Conservation (phyloP, 2,113 vertebrate species). For the Atrichornis clamosus region DNA sequence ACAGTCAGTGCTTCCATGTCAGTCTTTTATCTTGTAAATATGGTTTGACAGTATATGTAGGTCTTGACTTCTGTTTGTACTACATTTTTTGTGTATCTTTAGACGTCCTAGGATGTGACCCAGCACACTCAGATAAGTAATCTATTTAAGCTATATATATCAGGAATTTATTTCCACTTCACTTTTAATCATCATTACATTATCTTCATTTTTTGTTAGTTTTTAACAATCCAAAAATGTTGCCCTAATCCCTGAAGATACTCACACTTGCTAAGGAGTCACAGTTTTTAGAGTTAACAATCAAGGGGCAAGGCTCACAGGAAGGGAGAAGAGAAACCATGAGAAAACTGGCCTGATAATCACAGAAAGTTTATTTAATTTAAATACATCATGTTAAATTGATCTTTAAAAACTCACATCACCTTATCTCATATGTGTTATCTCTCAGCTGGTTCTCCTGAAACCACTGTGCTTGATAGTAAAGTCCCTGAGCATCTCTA, state of each 20-base stretch:
- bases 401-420: background rate
- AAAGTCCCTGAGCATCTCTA: background rate
- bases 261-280: background rate
- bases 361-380: background rate
- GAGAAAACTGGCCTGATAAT: background rate
- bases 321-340: background rate
- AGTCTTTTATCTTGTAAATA: background rate
- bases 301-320: background rate
- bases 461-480: background rate
- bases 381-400: background rate
- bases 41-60: background rate
- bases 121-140: background rate
- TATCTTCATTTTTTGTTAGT: background rate
- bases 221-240: background rate
- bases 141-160: background rate
- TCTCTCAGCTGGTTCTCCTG: background rate
- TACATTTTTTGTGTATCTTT: background rate
- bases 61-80: background rate
- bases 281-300: background rate
- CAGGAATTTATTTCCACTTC: background rate
- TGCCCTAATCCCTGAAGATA: background rate
- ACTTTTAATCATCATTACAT: background rate
- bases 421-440: background rate
- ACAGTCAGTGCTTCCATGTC: background rate
- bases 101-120: background rate